Evolutionary conservation across 1,140 invertebrate species (phyloP), one percentile per base, ranked within the genome.

Genomic region (Leptinotarsa texana): DNA sequence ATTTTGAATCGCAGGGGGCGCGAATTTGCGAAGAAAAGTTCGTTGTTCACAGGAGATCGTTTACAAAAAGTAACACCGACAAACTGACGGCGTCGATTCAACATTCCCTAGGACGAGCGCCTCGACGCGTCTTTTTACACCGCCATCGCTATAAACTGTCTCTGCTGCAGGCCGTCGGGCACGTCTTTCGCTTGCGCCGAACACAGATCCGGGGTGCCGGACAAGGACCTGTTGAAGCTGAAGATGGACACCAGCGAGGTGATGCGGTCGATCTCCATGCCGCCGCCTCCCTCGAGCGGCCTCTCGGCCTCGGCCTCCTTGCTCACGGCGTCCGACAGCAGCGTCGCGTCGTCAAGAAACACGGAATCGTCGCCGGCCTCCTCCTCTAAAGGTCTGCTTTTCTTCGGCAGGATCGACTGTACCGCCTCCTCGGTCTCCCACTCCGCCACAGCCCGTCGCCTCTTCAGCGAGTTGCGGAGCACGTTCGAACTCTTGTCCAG

Each of bases 181-280:
- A 76, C 68, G 72, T 88, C 87, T 77, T 88, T 88, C 8, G 87
- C 87, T 80, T 88, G 87, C 33, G 87, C 84, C 24, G 86, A 87
- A 81, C 87, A 88, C 71, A 88, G 78, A 81, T 88, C 87, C 11
- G 87, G 86, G 17, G 87, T 87, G 22, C 87, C 87, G 11, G 86
- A 87, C 27, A 87, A 82, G 3, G 87, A 87, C 73, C 86, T 81
- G 67, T 84, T 87, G 77, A 89, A 89, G 80, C 88, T 88, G 81
- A 89, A 89, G 74, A 88, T 88, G 48, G 88, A 88, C 27, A 89
- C 88, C 57, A 89, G 80, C 42, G 87, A 88, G 24, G 88, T 88
- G 57, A 89, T 88, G 48, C 88, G 83, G 78, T 89, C 88, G 75
- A 89, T 88, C 78, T 89, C 88, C 88, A 88, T 88, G 11, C 84